These are phyloP conservation scores for Darevskia nairensis DNA, from an alignment of 2,797 vertebrate species.

Conservation along the genomic window DNA sequence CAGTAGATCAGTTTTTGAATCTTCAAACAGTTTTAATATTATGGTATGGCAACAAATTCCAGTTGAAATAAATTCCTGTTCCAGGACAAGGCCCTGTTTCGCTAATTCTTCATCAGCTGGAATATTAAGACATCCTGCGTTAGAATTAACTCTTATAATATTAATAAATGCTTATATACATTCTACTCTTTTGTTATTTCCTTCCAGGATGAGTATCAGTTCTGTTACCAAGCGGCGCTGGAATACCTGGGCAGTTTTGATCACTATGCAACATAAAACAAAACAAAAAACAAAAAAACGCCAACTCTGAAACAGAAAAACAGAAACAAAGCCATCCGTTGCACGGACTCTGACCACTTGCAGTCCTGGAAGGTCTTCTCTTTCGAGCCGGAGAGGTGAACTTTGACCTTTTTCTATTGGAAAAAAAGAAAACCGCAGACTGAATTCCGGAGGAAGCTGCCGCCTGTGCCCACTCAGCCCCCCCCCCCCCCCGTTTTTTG, in stretches of 20 bases:
- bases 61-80: too few relatives aligned
- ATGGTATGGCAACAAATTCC: too few relatives aligned
- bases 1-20: too few relatives aligned
- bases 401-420: conserved; percentile 77
- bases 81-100: too few relatives aligned
- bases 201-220: conserved; percentile 95
- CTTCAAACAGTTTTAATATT: too few relatives aligned
- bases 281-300: conserved; percentile 75
- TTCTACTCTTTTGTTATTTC: too few relatives aligned
- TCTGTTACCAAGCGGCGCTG: conserved; percentile 97
- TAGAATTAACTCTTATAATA: too few relatives aligned
- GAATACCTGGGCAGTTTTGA: conserved; percentile 99
- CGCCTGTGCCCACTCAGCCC: conserved; percentile 33
- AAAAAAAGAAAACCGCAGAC: conserved; percentile 63
- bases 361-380: conserved; percentile 77
- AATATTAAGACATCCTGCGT: too few relatives aligned
- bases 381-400: conserved; percentile 88
- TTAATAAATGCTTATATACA: too few relatives aligned
- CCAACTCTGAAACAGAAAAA: conserved; percentile 70
- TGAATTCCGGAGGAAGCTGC: conserved; percentile 65
- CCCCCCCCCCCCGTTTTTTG: conserved; percentile 63
- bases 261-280: conserved; percentile 99
- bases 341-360: conserved; percentile 76
- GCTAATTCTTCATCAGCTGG: too few relatives aligned
- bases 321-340: conserved; percentile 86